Evolutionary conservation across 2,888 invertebrate genomes (phyloP), one percentile per base, ranked within the genome.

Genomic region (Cotesia congregata): DNA sequence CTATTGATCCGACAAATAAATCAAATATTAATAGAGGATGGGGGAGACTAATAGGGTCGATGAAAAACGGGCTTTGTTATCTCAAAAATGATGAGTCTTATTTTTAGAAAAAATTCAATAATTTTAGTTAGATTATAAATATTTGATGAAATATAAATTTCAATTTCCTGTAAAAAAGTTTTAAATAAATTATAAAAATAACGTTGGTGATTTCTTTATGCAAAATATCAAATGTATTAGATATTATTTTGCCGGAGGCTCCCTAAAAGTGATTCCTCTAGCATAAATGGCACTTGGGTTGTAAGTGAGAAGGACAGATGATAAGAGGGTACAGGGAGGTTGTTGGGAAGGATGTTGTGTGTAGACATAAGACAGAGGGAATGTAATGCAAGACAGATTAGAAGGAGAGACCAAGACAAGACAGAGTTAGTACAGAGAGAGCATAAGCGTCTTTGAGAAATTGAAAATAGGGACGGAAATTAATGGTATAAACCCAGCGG

Each of bases 381-480:
- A 64, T 64, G 17, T 64, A 20, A 64, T 20, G 17, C 7, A 64
- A 7, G 30, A 65, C 62, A 17, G 41, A 38, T 65, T 39, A 17
- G 50, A 62, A 74, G 59, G 40, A 17, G 30, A 72, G 41, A 12
- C 30, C n/a, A 50, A 74, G 30, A 67, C 39, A 64, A 64, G 15
- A 62, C 62, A 15, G 15, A 7, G n/a, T 17, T 62, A 7, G 6
- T 17, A 12, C 15, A 62, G 30, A 76, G 78, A 78, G 76, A 74
- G 75, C 12, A 50, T 50, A 78, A 78, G 77, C 78, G 81, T 80
- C 83, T 83, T 82, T 79, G 78, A 77, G 82, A 83, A 84, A 84
- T 84, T 84, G 84, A 83, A 84, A 84, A 83, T 80, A 84, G 76
- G 76, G 81, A 74, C 80, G 83, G 83, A 83, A 84, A 84, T 84